phyloP scores from a whole-genome alignment of 2,113 vertebrate species.

The Alces alces region DNA sequence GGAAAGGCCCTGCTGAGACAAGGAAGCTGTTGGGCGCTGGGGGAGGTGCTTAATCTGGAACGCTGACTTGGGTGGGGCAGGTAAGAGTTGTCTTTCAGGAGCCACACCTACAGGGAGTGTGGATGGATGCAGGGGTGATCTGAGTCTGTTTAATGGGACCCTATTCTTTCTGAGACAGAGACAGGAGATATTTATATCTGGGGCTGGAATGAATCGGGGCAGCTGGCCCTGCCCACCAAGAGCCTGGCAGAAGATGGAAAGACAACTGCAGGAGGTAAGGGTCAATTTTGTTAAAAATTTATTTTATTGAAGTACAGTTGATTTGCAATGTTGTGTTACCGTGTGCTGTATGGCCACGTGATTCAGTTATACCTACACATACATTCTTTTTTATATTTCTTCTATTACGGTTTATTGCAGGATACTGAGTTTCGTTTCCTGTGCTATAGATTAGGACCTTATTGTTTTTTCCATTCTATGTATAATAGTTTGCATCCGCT shows the following conservation, averaged over 20 bases:
- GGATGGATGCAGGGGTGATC: not conserved
- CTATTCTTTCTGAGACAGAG: slow-evolving; percentile 61
- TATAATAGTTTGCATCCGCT: not conserved
- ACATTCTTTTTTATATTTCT: not conserved
- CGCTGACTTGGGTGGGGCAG: no score
- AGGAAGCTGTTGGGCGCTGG: not conserved
- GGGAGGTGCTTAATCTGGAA: not conserved
- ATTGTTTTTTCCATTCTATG: not conserved
- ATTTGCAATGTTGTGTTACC: not conserved
- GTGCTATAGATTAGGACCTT: not conserved
- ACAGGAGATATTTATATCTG: slow-evolving; percentile 92
- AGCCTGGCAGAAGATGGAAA: slow-evolving; percentile 58
- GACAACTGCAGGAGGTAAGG: slow-evolving; percentile 12
- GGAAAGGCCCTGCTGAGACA: not conserved
- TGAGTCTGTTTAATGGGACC: not conserved
- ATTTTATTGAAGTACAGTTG: not conserved
- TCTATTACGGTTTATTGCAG: not conserved
- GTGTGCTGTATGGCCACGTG: not conserved
- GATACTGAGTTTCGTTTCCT: not conserved
- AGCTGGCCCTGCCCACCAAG: slow-evolving; percentile 90
- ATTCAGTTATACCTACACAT: not conserved
- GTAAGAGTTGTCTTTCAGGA: not conserved
- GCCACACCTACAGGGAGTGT: not conserved
- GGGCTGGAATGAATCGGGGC: slow-evolving; percentile 97
- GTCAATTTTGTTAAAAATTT: not conserved